Conservation (phyloP, 2,888 invertebrate species). For the Amphipyra berbera region DNA sequence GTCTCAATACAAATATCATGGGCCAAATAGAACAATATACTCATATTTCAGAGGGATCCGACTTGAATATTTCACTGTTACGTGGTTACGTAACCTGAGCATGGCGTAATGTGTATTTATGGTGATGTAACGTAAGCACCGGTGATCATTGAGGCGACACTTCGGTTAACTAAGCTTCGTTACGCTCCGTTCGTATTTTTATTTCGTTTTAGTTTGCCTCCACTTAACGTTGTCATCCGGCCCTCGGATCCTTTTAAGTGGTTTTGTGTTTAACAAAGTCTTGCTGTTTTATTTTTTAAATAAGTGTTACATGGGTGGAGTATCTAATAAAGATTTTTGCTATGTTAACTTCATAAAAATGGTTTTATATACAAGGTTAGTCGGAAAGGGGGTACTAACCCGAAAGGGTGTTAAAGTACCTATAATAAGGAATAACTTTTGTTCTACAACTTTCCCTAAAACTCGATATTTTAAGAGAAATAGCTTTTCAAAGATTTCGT, state of each 20-base stretch:
- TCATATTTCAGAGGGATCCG: constrained; percentile 64
- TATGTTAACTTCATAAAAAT: too few relatives aligned
- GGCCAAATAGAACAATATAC: constrained; percentile 66
- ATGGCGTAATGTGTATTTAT: constrained; percentile 56
- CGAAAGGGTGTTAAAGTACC: too few relatives aligned
- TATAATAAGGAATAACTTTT: too few relatives aligned
- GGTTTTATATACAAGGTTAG: too few relatives aligned
- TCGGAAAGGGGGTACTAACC: too few relatives aligned
- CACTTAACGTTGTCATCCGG: constrained; percentile 52
- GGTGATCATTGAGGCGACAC: constrained; percentile 53
- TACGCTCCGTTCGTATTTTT: constrained; percentile 44
- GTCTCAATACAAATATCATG: constrained; percentile 67
- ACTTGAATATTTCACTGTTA: constrained; percentile 63
- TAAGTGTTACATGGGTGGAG: constrained; percentile 9
- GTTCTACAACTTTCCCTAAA: too few relatives aligned
- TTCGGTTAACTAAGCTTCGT: constrained; percentile 56
- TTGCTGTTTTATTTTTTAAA: constrained; percentile 5
- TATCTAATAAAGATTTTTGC: too few relatives aligned
- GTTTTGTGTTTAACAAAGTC: constrained; percentile 28
- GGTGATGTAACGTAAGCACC: constrained; percentile 49
- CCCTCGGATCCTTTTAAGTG: constrained; percentile 35
- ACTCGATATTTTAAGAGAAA: too few relatives aligned
- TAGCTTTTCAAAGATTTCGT: too few relatives aligned
- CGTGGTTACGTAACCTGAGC: constrained; percentile 52
- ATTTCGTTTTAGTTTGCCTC: constrained; percentile 50